Evolutionary conservation across 1,140 invertebrate genomes (phyloP), one percentile per base, ranked within the genome.

Genomic region (Babylonia areolata): DNA sequence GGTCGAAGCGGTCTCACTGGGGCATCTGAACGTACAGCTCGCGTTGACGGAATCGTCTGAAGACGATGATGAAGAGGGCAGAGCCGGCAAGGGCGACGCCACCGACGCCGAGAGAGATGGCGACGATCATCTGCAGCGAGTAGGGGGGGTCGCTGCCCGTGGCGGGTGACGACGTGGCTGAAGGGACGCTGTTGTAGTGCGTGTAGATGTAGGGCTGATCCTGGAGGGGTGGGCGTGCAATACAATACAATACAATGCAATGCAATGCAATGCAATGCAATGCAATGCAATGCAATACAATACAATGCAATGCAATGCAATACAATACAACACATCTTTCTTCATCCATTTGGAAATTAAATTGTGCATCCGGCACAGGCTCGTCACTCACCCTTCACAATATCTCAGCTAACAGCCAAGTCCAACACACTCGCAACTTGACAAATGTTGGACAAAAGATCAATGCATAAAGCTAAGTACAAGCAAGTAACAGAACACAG

Each of bases 131-230:
- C 33, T 39, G 33, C 33, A 75, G 15, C 2, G 37, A 9, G 58
- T 3, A 28, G 58, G 6, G 9, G 58, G 3, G 3, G 58, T 64
- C 58, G 3, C 6, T 23, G 6, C 58, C 23, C 9, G 58, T 3
- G 58, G 58, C 17, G 20, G 15, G 58, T 3, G 58, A 28, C 0
- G 37, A 5, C 0, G 77, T n/a, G 39, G 37, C 9, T 3, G 20
- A 39, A 23, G 64, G 35, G 11, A 73, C 15, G 40, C 82, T 84
- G 82, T 84, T 84, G 11, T 84, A 35, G 54, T 73, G 71, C 12
- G 82, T 84, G 58, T 73, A 84, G 39, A 84, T 42, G 58, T 69
- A 84, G 20, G 82, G 82, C 33, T 73, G 1, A 20, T 35, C 64
- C 82, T 84, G 82, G 58, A 64, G 58, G 28, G 58, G 28, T 12